These are phyloP conservation scores for Cyphomyrus discorhynchus DNA, from an alignment of 2,113 vertebrate genomes.

Conservation along the genomic window DNA sequence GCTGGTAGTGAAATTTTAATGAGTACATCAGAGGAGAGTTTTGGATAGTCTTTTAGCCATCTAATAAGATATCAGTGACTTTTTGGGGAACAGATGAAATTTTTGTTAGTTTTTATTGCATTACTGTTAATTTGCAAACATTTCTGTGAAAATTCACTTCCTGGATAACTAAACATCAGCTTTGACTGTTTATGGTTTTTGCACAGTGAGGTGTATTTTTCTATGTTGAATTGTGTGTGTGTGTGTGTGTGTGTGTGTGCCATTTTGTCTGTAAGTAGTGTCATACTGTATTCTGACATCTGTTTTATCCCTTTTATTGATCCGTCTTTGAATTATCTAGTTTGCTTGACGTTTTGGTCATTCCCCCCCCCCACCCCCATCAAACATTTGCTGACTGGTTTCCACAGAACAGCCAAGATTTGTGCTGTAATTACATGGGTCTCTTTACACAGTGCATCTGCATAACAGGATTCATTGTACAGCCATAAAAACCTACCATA, in stretches of 20 bases:
- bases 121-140: not conserved
- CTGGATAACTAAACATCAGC: not conserved
- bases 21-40: not conserved
- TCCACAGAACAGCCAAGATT: not conserved
- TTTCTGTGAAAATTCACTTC: not conserved
- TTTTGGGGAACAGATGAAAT: not conserved
- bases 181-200: not conserved
- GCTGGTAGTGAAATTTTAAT: not conserved
- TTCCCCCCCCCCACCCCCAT: not conserved
- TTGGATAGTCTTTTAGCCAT: not conserved
- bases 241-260: not conserved
- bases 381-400: not conserved
- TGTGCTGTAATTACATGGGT: not conserved
- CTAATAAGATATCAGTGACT: not conserved
- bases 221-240: not conserved
- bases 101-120: not conserved
- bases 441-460: not conserved
- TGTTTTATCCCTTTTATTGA: not conserved
- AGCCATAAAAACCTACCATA: not conserved
- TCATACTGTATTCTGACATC: constrained; percentile 15
- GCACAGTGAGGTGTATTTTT: not conserved
- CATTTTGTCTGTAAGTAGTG: not conserved
- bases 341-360: not conserved
- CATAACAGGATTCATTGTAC: constrained; percentile 3
- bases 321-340: constrained; percentile 31